Base-by-base conservation (phyloP, 2,888 invertebrate species). In the Leptogaster cylindrica region DNA sequence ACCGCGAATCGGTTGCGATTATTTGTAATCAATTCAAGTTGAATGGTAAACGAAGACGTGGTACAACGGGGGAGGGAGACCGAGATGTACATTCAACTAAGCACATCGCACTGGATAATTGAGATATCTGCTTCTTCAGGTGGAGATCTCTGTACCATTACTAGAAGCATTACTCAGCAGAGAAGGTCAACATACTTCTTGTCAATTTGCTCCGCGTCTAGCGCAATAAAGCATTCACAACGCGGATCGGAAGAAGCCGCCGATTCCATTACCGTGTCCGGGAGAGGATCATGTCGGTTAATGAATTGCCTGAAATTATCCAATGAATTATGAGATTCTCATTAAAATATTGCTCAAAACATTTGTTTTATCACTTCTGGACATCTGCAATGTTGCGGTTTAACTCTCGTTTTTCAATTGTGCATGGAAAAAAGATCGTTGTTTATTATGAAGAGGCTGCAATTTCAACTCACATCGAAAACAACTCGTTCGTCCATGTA, bases 21-120 rank as follows among this genome's bases (percentile, higher is more conserved):
- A 55, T 55, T 55, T 36, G 55, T 36, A 36, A 55, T 55, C 55
- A 55, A 31, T 55, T 55, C 55, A 55, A 31, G 55, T 55, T 23
- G 36, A 55, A 55, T 36, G 25, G 27, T 31, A 20, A 55, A 33
- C 55, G 36, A 16, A 52, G 55, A 33, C n/a, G n/a, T n/a, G n/a
- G n/a, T n/a, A n/a, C n/a, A 55, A 36, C 36, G 23, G 20, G 8
- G 33, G 4, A 36, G 27, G 16, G 36, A 36, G 55, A 33, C 55
- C 27, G 20, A 16, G n/a, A n/a, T n/a, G n/a, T n/a, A n/a, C n/a
- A n/a, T n/a, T 18, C 20, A 18, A 36, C 18, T 55, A 36, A 55
- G 31, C 36, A 36, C 55, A n/a, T 36, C 36, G 55, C 55, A 33
- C 55, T 36, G 20, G 36, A 36, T 55, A 55, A 55, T 55, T 55